Base-by-base conservation (phyloP, 2,888 invertebrate genomes). In the Hypolimnas misippus region DNA sequence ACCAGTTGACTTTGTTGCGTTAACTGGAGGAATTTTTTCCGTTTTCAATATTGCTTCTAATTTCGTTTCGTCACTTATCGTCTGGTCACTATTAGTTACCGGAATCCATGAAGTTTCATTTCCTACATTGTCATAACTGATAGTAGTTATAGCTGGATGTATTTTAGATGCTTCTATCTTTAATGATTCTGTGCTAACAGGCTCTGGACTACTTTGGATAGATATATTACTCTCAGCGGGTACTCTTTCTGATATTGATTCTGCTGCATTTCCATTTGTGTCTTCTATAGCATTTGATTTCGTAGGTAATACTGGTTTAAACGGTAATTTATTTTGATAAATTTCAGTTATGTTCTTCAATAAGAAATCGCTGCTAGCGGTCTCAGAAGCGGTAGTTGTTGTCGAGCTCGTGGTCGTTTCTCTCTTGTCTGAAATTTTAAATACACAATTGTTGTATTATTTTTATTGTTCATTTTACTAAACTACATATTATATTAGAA, bases 161-260 rank as follows among this genome's bases (percentile, higher is more conserved):
- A n/a, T 38, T 38, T 38, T 38, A 12, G 35, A 3, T n/a, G 4
- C n/a, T 33, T 57, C 54, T 8, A 17, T 50, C 19, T 57, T 76
- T 7, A 67, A 58, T 21, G 69, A 66, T 69, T 78, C 83, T 59
- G 79, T 79, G 10, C 76, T 76, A 19, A 67, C 65, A 55, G 78
- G 76, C 64, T 83, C 77, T 50, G 70, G 71, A 65, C 81, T 88
- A 63, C 77, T 87, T 68, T 84, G 83, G 17, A 81, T 68, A 52
- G 82, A 85, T 65, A 87, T 82, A 61, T 79, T 85, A 65, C 86
- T 90, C 69, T 87, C 88, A 55, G 87, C 85, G 3, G 86, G 82
- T 38, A 80, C 56, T 62, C 79, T 78, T 73, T 89, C 88, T 33
- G 81, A 76, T 74, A 83, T 86, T 0, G 68, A 68, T 67, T 85